Base-by-base conservation (phyloP, 23 tunicate genomes). In the Styela clava region DNA sequence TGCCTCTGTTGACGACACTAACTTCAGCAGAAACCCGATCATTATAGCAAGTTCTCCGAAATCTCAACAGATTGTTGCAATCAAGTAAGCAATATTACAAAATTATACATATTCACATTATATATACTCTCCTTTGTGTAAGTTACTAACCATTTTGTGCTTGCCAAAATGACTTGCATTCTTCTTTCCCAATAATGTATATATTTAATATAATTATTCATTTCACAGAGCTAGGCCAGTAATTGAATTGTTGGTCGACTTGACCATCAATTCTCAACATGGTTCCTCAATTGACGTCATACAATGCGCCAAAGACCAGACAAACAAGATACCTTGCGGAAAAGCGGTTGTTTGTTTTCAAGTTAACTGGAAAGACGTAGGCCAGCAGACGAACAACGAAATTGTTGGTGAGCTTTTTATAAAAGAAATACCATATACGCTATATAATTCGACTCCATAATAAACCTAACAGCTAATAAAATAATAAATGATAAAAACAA, bases 191-290 rank as follows among this genome's bases (percentile, higher is more conserved):
- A n/a, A n/a, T n/a, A n/a, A n/a, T n/a, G n/a, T n/a, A n/a, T n/a
- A n/a, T n/a, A n/a, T n/a, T n/a, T n/a, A n/a, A n/a, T n/a, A n/a
- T n/a, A n/a, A n/a, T n/a, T 22, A 67, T 1, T 16, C 16, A 67
- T 67, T 19, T n/a, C 2, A 25, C 24, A 76, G 81, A 26, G 64
- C 81, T 7, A 52, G 81, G 33, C 81, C 81, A 21, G 81, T 76
- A 44, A 56, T 76, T 44, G 65, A 52, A 25, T 23, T 76, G 64
- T 21, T 16, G 7, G 64, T 29, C 19, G 23, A 1, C 16, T 23
- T 76, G 12, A 31, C 63, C 37, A 52, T 67, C 30, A 67, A 67
- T 25, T 67, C 71, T 16, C n/a, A 25, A 67, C 31, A 25, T 24
- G 71, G 56, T 44, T 44, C 56, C 7, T 20, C 12, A 26, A 44